Conservation (phyloP, 2,113 vertebrate species). For the Petrocephalus zakoni region DNA sequence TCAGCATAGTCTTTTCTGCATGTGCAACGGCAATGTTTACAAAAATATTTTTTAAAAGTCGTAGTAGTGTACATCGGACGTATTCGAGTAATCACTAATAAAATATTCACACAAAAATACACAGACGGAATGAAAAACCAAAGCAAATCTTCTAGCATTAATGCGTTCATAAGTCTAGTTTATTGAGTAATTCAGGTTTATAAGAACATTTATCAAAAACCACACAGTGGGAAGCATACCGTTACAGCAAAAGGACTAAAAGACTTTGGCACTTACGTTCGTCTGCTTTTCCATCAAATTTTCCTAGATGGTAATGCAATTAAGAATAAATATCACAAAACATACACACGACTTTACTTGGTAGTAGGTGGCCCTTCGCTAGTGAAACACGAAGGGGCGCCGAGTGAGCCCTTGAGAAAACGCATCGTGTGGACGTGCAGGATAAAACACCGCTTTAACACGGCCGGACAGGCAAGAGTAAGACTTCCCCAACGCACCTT, state of each 20-base stretch:
- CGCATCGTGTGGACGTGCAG: slow-evolving; percentile 14
- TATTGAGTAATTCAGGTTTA: slow-evolving; percentile 27
- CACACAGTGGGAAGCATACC: slow-evolving; percentile 13
- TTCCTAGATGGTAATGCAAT: slow-evolving; percentile 14
- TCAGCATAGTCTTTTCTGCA: neutral
- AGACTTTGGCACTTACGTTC: slow-evolving; percentile 30
- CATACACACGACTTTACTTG: slow-evolving; percentile 12
- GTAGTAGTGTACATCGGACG: neutral
- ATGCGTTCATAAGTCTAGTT: slow-evolving; percentile 18
- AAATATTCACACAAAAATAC: neutral
- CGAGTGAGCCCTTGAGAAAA: slow-evolving; percentile 27
- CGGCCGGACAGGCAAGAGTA: neutral
- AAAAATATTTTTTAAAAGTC: neutral
- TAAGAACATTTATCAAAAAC: neutral
- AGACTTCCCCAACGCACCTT: neutral
- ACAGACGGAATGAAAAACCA: neutral
- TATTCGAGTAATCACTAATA: neutral
- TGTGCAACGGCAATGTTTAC: neutral
- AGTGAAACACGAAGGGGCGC: neutral
- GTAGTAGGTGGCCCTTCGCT: neutral
- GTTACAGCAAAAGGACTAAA: slow-evolving; percentile 13
- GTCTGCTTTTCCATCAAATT: neutral
- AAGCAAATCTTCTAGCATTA: neutral
- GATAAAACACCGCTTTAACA: neutral
- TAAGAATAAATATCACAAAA: slow-evolving; percentile 31